Percentiles rank a stretch among this genome's conserved stretches.
Conservation (phyloP, 2,797 vertebrate genomes). For the Poecile montanus region DNA sequence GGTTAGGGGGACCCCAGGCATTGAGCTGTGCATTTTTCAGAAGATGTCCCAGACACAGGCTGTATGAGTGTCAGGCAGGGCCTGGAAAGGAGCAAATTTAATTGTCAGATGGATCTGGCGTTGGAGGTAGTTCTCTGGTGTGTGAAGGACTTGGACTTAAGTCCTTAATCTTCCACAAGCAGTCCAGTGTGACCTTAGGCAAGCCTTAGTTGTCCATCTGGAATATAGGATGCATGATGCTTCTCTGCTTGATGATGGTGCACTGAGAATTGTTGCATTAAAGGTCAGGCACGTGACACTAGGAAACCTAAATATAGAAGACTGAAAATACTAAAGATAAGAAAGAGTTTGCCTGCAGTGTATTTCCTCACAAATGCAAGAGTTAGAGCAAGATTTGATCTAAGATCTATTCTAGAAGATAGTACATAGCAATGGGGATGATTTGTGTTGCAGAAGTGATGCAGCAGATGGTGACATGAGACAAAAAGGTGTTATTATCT, state of each 20-base stretch:
- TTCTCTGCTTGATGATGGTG: neutral
- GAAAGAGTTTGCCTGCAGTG: neutral
- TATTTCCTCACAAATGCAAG: neutral
- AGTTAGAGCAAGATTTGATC: neutral
- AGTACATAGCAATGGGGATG: neutral
- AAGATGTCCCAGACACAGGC: neutral
- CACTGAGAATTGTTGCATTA: neutral
- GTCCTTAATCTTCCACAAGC: neutral
- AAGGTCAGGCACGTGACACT: neutral
- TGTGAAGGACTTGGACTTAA: neutral
- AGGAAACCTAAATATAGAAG: neutral
- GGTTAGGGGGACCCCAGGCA: neutral
- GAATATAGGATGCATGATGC: neutral
- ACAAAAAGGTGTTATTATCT: conserved; percentile 26
- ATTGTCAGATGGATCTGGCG: neutral
- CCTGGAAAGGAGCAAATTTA: neutral
- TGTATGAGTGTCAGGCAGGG: neutral
- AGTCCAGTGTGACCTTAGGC: neutral
- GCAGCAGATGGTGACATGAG: neutral
- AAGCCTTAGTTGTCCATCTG: neutral
- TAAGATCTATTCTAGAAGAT: conserved; percentile 9
- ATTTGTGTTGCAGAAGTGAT: neutral
- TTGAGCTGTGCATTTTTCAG: neutral
- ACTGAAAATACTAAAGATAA: neutral
- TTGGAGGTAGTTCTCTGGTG: neutral